phyloP scores from a whole-genome alignment of 2,888 invertebrate genomes.

The Patella depressa region DNA sequence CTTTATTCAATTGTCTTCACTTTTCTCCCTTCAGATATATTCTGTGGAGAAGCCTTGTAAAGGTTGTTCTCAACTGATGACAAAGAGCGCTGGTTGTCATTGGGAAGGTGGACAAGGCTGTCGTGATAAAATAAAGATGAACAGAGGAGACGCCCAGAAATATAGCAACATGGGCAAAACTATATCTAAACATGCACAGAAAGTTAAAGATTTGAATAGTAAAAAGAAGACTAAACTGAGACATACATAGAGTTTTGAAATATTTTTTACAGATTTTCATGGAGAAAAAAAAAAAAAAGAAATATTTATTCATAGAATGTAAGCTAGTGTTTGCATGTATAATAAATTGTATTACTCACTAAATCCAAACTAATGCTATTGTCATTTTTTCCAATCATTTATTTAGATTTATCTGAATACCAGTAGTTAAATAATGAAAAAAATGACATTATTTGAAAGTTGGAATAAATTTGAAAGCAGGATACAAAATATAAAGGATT shows the following conservation, averaged over 20 bases:
- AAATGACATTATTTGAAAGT: too few species aligned
- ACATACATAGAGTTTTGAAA: conserved; percentile 35
- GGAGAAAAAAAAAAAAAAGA: neutral
- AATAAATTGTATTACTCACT: too few species aligned
- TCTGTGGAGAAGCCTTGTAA: conserved; percentile 65
- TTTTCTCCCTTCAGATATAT: conserved; percentile 59
- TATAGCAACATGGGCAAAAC: conserved; percentile 64
- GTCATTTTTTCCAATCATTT: too few species aligned
- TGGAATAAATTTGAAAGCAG: too few species aligned
- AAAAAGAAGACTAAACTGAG: conserved; percentile 53
- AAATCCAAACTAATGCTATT: too few species aligned
- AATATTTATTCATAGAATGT: neutral
- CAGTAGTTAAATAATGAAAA: too few species aligned
- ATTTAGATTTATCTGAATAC: too few species aligned
- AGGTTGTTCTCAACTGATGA: conserved; percentile 62
- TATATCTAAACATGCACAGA: conserved; percentile 56
- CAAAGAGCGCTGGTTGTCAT: conserved; percentile 63
- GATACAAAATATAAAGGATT: too few species aligned
- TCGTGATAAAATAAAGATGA: conserved; percentile 71
- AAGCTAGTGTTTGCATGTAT: too few species aligned
- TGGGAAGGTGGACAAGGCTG: conserved; percentile 74
- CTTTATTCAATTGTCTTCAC: conserved; percentile 7
- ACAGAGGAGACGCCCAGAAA: conserved; percentile 65
- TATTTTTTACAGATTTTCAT: neutral
- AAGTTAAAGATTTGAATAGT: conserved; percentile 35